Evolutionary conservation across 2,797 vertebrate species (phyloP).

Genomic region (Sebastes hopkinsi): DNA sequence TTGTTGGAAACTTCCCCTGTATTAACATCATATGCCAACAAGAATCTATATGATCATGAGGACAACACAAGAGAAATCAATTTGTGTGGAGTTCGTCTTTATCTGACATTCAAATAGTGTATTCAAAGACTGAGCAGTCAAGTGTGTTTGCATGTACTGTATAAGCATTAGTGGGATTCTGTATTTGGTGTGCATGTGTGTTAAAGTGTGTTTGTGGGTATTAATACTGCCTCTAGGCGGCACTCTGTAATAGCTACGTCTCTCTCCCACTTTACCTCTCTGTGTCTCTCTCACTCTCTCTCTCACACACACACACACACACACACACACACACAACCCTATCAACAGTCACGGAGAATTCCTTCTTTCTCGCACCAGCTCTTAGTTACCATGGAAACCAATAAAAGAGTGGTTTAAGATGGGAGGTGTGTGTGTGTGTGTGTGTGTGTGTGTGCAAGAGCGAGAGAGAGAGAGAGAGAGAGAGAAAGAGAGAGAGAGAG

Average conservation of each 20-base stretch:
- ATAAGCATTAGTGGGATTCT: neutral
- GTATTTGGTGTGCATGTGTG: neutral
- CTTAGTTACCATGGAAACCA: conserved; percentile 83
- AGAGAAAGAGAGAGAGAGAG: neutral
- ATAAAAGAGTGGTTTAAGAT: conserved; percentile 75
- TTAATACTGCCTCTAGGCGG: conserved; percentile 68
- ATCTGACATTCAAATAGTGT: neutral
- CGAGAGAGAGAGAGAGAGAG: neutral
- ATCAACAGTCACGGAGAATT: conserved; percentile 80
- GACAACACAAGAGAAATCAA: neutral
- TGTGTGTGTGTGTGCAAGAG: neutral
- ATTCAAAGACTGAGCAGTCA: neutral
- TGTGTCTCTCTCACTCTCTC: neutral
- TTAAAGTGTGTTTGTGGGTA: neutral
- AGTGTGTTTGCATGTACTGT: conserved; percentile 1
- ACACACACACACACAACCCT: conserved; percentile 59
- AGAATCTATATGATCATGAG: neutral
- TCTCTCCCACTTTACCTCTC: conserved; percentile 36
- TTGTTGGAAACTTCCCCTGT: neutral
- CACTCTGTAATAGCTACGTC: conserved; percentile 67
- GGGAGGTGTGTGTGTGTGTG: conserved; percentile 49
- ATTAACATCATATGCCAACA: neutral
- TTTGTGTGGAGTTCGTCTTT: neutral
- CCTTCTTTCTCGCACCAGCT: conserved; percentile 76
- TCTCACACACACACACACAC: neutral